Evolutionary conservation across 1,140 invertebrate genomes (phyloP), one percentile per base, ranked within the genome.

Genomic region (Formica selysi): DNA sequence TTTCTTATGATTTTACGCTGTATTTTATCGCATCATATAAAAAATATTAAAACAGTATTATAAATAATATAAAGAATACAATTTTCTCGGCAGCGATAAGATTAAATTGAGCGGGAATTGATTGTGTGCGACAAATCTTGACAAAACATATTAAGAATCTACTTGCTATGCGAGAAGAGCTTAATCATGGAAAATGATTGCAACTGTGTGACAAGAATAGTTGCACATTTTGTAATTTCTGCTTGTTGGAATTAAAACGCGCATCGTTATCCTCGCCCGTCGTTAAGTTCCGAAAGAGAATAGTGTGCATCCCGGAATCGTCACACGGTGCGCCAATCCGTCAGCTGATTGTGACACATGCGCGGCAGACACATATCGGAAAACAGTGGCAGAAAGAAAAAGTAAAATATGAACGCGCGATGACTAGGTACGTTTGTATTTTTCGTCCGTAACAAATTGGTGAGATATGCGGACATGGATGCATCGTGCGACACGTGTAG

Each of bases 351-450:
- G 57, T 73, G 68, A 61, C 48, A 79, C n/a, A 68, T 38, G n/a
- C 16, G 51, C 51, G 67, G 36, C 79, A 36, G 44, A 51, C 79
- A 1, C 59, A 38, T 83, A 83, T 74, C 68, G 68, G 38, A 83
- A 74, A 83, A 83, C 68, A 26, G n/a, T 26, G 79, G 54, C 73
- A 74, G 54, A 26, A 73, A 74, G 68, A 38, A 26, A 62, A 74
- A 32, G 68, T 83, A 61, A 83, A 73, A 83, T 73, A 83, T 83
- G 38, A 83, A 83, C 19, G 51, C 22, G 54, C 22, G 54, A 54
- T 71, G 67, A 73, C 38, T 57, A 38, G 48, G 44, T 32, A 11
- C 38, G 68, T 54, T 61, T 73, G 68, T 83, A 36, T 73, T 74
- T 83, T 83, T 61, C 68, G 11, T 16, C 54, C 68, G 57, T 70